These are phyloP conservation scores for Labrus mixtus DNA, from an alignment of 2,113 vertebrate genomes.

Conservation along the genomic window DNA sequence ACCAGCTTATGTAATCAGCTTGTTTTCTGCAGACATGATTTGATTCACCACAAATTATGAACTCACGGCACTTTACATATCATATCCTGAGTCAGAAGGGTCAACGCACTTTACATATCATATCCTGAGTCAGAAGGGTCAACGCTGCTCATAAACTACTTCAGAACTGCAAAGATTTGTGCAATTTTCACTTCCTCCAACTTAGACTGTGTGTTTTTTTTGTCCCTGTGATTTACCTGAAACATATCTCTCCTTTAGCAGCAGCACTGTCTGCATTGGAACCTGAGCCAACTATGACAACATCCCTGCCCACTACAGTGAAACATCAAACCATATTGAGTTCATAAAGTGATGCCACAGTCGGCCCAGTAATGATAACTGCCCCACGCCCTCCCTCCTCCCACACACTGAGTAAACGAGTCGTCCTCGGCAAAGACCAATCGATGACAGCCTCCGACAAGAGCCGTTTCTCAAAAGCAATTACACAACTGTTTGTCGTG, in stretches of 20 bases:
- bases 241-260: slow-evolving; percentile 4
- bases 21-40: slow-evolving; percentile 4
- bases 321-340: slow-evolving; percentile 56
- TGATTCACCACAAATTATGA: slow-evolving; percentile 17
- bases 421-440: slow-evolving; percentile 58
- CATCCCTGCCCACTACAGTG: slow-evolving; percentile 1
- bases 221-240: not conserved
- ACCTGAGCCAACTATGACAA: slow-evolving; percentile 4
- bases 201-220: not conserved
- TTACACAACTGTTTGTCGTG: slow-evolving; percentile 77
- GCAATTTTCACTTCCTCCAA: not conserved
- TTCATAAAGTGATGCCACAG: slow-evolving; percentile 71
- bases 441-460: slow-evolving; percentile 72
- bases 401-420: slow-evolving; percentile 72
- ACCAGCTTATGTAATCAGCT: slow-evolving; percentile 21
- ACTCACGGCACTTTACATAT: not conserved
- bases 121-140: not conserved
- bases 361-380: slow-evolving; percentile 58
- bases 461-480: slow-evolving; percentile 75
- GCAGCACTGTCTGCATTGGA: slow-evolving; percentile 13
- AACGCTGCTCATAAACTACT: slow-evolving; percentile 8
- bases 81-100: not conserved
- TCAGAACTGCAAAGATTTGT: not conserved
- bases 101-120: not conserved
- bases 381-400: slow-evolving; percentile 46